Conservation (phyloP, 2,113 vertebrate species). For the Oceanodroma tethys region DNA sequence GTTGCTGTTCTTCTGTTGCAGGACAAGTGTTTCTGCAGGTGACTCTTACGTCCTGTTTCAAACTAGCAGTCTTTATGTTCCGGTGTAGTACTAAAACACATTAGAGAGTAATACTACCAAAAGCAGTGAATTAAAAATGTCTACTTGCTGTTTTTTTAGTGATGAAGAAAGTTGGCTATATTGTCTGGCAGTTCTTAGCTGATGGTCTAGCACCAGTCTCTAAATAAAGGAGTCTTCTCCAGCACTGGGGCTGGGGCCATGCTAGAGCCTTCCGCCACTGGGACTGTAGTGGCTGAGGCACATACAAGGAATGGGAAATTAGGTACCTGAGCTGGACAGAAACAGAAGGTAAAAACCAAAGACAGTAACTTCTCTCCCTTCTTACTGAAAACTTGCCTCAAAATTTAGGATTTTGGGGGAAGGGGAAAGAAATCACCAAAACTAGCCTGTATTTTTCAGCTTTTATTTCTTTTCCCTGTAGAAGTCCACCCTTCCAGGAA, state of each 20-base stretch:
- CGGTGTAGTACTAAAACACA: neutral
- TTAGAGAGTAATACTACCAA: neutral
- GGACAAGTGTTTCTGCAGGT: neutral
- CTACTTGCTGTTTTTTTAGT: neutral
- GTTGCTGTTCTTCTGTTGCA: neutral
- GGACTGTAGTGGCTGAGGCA: neutral
- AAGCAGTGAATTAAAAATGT: neutral
- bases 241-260: neutral
- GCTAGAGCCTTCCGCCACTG: neutral
- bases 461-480: neutral
- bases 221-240: neutral
- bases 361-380: neutral
- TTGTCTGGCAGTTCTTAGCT: neutral
- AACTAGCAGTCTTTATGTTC: neutral
- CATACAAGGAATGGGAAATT: neutral
- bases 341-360: neutral
- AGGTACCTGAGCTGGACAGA: neutral
- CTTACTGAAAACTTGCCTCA: neutral
- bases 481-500: neutral
- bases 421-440: neutral
- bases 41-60: neutral
- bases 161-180: neutral
- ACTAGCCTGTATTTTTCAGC: neutral
- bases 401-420: neutral
- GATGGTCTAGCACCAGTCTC: neutral